Evolutionary conservation across 2,888 invertebrate genomes (phyloP), one percentile per base, ranked within the genome.

Genomic region (Junonia oenone): DNA sequence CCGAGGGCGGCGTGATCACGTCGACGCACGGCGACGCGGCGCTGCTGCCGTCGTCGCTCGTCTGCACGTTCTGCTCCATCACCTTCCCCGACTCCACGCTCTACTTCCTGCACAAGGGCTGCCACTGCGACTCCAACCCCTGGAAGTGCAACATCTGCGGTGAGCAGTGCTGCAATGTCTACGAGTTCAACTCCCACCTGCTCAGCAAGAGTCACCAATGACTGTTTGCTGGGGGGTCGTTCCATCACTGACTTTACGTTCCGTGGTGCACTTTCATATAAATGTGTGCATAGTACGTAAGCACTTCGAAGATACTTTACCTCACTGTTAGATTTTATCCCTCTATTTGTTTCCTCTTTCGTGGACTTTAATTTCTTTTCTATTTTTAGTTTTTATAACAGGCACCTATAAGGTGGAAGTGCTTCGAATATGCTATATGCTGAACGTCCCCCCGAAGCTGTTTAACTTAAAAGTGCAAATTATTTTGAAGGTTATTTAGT

Each of bases 101-200:
- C 55, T 98, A 98, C 89, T 97, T 98, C 89, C 92, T 99, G 64
- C 99, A 99, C 91, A 98, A 98, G 91, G 98, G 98, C 66, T 97
- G 99, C 81, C 99, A 99, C 90, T 98, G 98, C 68, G 97, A 98
- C 78, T 96, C 97, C 66, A 98, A 98, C 89, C 98, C 99, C 0
- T 99, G 93, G 93, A 98, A 98, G 88, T 98, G 98, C 87, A 99
- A 99, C 90, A 97, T 99, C 68, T 99, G 99, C 83, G 98, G 98
- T 47, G 97, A 97, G 82, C 95, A 96, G 78, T 97, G 97, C 85
- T 95, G 95, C 83, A 97, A 98, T 78, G 96, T 98, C 53, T 98
- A 98, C 89, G 98, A 98, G 85, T 99, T 99, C 91, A 98, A 98
- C 91, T 97, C 97, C 69, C 98, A 98, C 92, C 92, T 98, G 79